phyloP scores from a whole-genome alignment of 2,888 invertebrate species.

The Amphiduros pacificus region DNA sequence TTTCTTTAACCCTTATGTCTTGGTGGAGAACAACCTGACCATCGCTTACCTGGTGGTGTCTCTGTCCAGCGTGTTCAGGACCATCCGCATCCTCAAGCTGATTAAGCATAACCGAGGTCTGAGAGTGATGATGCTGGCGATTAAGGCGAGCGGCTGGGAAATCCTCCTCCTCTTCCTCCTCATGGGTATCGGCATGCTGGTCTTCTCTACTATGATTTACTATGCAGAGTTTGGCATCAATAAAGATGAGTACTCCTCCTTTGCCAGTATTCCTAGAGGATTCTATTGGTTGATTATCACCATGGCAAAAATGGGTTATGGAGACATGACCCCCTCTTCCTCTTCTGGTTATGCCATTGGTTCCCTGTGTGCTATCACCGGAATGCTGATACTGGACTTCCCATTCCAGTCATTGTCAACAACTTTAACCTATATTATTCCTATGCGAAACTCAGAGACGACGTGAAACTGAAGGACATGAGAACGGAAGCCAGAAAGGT shows the following conservation, averaged over 20 bases:
- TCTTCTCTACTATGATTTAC: slow-evolving; percentile 28
- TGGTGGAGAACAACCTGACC: slow-evolving; percentile 4
- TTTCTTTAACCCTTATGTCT: not conserved
- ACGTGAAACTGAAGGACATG: too few species aligned
- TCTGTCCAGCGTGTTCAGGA: slow-evolving; percentile 18
- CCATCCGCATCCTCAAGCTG: slow-evolving; percentile 25
- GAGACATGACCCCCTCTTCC: slow-evolving; percentile 37
- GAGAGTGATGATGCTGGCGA: slow-evolving; percentile 23
- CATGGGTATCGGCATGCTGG: slow-evolving; percentile 23
- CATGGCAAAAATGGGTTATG: slow-evolving; percentile 46
- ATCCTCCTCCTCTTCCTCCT: slow-evolving; percentile 26
- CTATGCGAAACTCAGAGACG: slow-evolving; percentile 18
- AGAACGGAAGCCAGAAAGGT: too few species aligned
- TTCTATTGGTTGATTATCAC: slow-evolving; percentile 44
- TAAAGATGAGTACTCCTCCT: slow-evolving; percentile 19
- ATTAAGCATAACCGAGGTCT: slow-evolving; percentile 23
- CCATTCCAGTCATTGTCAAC: slow-evolving; percentile 44
- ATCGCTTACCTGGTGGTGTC: slow-evolving; percentile 15
- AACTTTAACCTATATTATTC: slow-evolving; percentile 39
- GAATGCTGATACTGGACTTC: slow-evolving; percentile 40
- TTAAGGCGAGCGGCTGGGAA: slow-evolving; percentile 22
- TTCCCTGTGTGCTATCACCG: slow-evolving; percentile 38
- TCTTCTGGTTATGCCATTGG: slow-evolving; percentile 39
- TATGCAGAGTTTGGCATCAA: slow-evolving; percentile 20
- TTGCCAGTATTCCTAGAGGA: slow-evolving; percentile 30